Conservation (phyloP, 35 echinoderm and acorn worm genomes). For the Strongylocentrotus purpuratus region DNA sequence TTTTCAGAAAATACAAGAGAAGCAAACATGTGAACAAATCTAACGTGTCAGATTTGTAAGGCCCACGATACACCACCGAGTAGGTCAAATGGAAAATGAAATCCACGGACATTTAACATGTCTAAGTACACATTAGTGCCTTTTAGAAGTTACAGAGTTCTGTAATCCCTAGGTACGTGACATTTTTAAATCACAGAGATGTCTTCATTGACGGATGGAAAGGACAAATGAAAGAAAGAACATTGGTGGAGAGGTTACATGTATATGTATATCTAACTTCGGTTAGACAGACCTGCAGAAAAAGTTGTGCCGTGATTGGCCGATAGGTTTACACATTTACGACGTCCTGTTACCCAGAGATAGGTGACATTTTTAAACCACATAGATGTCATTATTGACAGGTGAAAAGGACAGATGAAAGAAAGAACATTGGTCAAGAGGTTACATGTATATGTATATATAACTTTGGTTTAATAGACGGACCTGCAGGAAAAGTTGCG, state of each 20-base stretch:
- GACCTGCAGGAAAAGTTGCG: too few species aligned
- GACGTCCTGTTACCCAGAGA: neutral
- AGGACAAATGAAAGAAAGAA: too few species aligned
- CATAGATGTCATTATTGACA: neutral
- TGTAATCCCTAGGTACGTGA: neutral
- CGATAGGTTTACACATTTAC: too few species aligned
- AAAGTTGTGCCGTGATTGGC: too few species aligned
- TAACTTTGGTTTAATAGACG: too few species aligned
- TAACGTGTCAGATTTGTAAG: neutral
- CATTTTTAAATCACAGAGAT: neutral
- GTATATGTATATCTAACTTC: too few species aligned
- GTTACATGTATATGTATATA: too few species aligned
- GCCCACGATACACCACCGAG: neutral
- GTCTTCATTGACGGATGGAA: neutral
- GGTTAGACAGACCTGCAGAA: too few species aligned
- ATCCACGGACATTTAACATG: neutral
- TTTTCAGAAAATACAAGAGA: neutral
- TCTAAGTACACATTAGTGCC: neutral
- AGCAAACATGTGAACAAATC: neutral
- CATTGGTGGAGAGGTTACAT: too few species aligned
- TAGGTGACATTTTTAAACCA: neutral
- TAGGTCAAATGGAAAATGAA: slow-evolving; percentile 10
- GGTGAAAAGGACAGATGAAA: too few species aligned
- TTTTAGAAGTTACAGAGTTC: neutral
- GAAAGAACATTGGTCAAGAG: too few species aligned